Conservation (phyloP, 2,113 vertebrate genomes). For the Anguilla japonica region DNA sequence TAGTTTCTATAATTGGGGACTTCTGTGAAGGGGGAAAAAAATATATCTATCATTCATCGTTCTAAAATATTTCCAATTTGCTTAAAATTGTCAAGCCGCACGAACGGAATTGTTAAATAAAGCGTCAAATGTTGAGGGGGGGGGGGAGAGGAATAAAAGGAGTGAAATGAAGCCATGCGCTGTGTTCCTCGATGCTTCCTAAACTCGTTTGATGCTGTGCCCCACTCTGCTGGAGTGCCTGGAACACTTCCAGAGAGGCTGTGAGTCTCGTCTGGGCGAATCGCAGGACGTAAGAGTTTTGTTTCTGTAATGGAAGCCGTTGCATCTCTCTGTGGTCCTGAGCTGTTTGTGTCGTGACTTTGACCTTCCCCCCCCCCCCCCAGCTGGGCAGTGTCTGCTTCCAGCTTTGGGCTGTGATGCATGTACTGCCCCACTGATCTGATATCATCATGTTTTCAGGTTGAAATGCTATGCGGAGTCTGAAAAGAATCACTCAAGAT, state of each 20-base stretch:
- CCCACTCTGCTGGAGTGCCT: constrained; percentile 52
- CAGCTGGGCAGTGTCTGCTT: not conserved
- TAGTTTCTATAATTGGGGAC: too few relatives aligned
- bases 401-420: not conserved
- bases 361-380: not conserved
- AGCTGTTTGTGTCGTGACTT: not conserved
- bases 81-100: too few relatives aligned
- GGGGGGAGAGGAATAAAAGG: not conserved
- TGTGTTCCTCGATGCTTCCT: constrained; percentile 27
- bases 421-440: not conserved
- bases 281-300: constrained; percentile 46
- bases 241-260: constrained; percentile 44
- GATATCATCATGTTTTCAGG: not conserved
- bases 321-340: not conserved
- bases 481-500: not conserved
- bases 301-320: not conserved
- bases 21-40: too few relatives aligned
- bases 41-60: too few relatives aligned
- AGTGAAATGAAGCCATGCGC: not conserved
- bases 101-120: not conserved
- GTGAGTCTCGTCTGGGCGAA: constrained; percentile 57
- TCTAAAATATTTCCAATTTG: too few relatives aligned
- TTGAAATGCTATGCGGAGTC: not conserved
- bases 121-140: not conserved
- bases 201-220: constrained; percentile 51